Conservation (phyloP, 2,113 vertebrate genomes). For the Probosciger aterrimus region DNA sequence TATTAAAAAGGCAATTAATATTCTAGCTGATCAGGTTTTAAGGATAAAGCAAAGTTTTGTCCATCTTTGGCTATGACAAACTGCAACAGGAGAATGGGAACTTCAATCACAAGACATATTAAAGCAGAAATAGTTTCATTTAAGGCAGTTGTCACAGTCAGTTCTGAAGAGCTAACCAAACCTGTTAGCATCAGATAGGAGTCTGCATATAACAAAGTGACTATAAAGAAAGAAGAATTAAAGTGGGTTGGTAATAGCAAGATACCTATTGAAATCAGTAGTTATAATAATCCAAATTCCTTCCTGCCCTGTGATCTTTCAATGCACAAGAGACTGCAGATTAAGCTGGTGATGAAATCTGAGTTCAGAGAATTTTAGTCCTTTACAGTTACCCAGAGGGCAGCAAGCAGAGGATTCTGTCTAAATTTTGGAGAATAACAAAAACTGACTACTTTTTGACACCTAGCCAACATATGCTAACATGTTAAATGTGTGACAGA, state of each 20-base stretch:
- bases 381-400: background rate
- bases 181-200: background rate
- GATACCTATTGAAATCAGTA: background rate
- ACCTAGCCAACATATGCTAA: background rate
- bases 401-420: background rate
- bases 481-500: background rate
- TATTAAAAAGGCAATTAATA: background rate
- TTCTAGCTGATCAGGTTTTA: background rate
- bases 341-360: background rate
- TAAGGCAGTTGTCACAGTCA: background rate
- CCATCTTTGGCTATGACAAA: background rate
- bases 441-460: background rate
- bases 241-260: background rate
- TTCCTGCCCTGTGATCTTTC: background rate
- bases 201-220: background rate
- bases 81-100: background rate
- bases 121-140: background rate
- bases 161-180: background rate
- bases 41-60: background rate
- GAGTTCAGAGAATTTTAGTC: background rate
- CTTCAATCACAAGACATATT: background rate
- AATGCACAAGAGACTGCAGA: background rate
- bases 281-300: background rate
- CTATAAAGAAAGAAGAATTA: background rate
- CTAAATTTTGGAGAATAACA: background rate